phyloP scores from a whole-genome alignment of 2,113 vertebrate genomes.

The Saccopteryx bilineata region DNA sequence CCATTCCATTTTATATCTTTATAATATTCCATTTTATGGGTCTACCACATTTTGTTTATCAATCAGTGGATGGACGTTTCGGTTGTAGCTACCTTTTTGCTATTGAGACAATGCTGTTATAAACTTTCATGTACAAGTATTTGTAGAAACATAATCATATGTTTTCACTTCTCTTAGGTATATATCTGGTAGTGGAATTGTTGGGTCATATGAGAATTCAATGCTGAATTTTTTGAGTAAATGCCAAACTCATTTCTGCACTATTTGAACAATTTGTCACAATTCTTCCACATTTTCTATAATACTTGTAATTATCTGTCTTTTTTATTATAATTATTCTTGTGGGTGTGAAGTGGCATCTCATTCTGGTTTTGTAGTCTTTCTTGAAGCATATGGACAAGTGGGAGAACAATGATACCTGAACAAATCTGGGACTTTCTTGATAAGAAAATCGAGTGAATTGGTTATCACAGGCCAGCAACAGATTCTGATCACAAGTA shows the following conservation, averaged over 20 bases:
- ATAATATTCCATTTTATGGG: not conserved
- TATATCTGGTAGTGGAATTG: not conserved
- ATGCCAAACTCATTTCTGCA: not conserved
- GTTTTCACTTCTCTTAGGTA: not conserved
- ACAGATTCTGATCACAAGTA: not conserved
- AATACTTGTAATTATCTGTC: not conserved
- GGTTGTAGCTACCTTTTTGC: not conserved
- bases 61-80: not conserved
- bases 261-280: not conserved
- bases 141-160: not conserved
- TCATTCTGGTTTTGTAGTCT: not conserved
- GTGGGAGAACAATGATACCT: not conserved
- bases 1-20: not conserved
- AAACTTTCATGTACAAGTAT: not conserved
- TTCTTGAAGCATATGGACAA: not conserved
- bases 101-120: not conserved
- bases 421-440: not conserved
- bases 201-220: not conserved
- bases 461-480: not conserved
- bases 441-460: not conserved
- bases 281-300: not conserved
- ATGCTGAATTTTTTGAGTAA: not conserved
- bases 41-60: not conserved
- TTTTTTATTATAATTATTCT: not conserved
- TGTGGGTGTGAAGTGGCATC: not conserved